Evolutionary conservation across 2,888 invertebrate genomes (phyloP).

Genomic region (Periphyllus acericola): DNA sequence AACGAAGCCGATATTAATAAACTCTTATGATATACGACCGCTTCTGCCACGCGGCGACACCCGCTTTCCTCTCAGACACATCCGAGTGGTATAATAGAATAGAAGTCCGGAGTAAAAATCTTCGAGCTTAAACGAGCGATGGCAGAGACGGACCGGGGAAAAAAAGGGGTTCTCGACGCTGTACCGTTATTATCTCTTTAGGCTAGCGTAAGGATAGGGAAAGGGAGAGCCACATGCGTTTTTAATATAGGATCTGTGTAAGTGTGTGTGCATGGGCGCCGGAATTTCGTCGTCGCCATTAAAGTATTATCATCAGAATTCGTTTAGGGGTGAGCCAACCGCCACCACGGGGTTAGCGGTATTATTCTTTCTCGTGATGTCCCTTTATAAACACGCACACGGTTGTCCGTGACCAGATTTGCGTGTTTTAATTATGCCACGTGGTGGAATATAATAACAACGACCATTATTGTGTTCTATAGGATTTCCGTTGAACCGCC

Average conservation of each 20-base stretch:
- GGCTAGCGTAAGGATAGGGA: background rate
- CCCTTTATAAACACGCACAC: background rate
- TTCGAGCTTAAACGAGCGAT: conserved; percentile 29
- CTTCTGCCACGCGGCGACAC: background rate
- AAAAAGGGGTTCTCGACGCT: background rate
- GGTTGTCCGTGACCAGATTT: background rate
- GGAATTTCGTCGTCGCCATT: conserved; percentile 29
- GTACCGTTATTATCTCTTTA: background rate
- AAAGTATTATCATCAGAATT: conserved; percentile 28
- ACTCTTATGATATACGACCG: conserved; percentile 61
- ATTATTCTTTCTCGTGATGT: background rate
- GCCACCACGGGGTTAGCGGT: background rate
- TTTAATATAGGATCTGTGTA: conserved; percentile 56
- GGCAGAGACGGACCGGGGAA: background rate
- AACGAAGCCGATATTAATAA: conserved; percentile 60
- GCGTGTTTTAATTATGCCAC: conserved; percentile 11
- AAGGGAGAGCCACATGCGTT: conserved; percentile 29
- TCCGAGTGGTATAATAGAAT: background rate
- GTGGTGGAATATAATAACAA: background rate
- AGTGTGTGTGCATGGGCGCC: background rate
- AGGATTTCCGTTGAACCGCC: background rate
- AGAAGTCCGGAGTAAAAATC: conserved; percentile 39
- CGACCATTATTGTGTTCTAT: background rate
- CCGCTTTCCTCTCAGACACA: background rate
- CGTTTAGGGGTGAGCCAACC: conserved; percentile 20